Base-by-base conservation (phyloP, 2,113 vertebrate species). In the Zosterops hypoxanthus region DNA sequence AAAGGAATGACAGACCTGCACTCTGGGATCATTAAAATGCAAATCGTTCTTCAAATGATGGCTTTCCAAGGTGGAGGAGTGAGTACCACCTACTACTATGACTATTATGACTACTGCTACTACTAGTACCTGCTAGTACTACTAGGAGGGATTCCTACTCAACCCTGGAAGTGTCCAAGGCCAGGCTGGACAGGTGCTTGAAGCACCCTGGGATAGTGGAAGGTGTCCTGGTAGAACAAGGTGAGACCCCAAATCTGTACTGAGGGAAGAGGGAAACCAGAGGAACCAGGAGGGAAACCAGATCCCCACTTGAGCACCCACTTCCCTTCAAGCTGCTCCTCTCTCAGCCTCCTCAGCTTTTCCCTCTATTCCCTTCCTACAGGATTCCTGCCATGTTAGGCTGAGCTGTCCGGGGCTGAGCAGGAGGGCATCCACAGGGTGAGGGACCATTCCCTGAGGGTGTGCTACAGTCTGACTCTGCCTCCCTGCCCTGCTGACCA, bases 381-480 rank as follows among this genome's bases (percentile, higher is more conserved):
- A 11, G 0, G 31, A 22, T 9, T 71, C 55, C 39, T 8, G 6
- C 66, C 76, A 33, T 0, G 0, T 33, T 59, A 46, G 61, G 53
- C 39, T 16, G 20, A 68, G 26, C 23, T 42, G 71, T 31, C 28
- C 0, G 1, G 22, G 53, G 53, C 71, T 47, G 41, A 49, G 11
- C 60, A 82, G 39, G 25, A 70, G 63, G 75, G 26, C 71, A 59
- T 4, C 61, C 72, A 0, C 25, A 25, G 70, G 41, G 20, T 11
- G 15, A 81, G 69, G 77, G 73, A 21, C 26, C 52, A 22, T 9
- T 53, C 64, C 87, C 82, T 3, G 64, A 3, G 20, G 80, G n/a
- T 77, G 12, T 1, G 5, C 7, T 23, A 16, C 2, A 2, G 49
- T 6, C 6, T 2, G 49, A 39, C 4, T 4, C 60, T 20, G 49